Conservation (phyloP, 2,113 vertebrate species). For the Nycticorax nycticorax region DNA sequence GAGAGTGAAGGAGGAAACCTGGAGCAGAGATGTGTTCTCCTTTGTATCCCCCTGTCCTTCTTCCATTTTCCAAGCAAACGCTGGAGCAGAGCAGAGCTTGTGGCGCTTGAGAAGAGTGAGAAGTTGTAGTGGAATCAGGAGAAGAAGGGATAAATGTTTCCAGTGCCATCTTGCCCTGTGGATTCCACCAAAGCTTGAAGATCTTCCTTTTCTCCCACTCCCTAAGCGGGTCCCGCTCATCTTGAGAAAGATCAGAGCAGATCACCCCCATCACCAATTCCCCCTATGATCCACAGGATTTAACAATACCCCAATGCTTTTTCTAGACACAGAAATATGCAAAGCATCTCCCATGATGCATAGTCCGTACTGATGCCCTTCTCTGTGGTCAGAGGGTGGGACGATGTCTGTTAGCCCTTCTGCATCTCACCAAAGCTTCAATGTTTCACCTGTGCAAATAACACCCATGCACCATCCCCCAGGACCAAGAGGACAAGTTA, state of each 20-base stretch:
- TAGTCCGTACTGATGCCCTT: not conserved
- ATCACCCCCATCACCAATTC: too few species aligned
- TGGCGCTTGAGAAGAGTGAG: not conserved
- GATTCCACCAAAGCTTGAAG: not conserved
- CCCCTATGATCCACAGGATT: not conserved
- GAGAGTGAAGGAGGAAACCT: not conserved
- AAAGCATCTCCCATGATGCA: not conserved
- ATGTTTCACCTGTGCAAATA: slow-evolving; percentile 37
- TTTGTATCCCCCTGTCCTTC: not conserved
- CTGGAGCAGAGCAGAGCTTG: not conserved
- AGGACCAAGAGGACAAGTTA: not conserved
- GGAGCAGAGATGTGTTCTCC: not conserved
- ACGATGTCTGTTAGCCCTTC: not conserved
- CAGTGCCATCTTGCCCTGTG: not conserved
- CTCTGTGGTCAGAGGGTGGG: not conserved
- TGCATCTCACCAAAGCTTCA: not conserved
- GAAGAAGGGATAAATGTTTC: not conserved
- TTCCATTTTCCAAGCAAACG: not conserved
- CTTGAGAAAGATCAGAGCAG: not conserved
- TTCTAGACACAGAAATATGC: not conserved
- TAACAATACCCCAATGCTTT: not conserved
- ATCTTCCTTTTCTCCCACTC: not conserved
- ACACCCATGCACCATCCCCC: not conserved
- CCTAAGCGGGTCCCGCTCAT: not conserved
- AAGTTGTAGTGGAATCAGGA: not conserved